These are phyloP conservation scores for Pachydiplax longipennis DNA, from an alignment of 2,888 invertebrate genomes.

Conservation along the genomic window DNA sequence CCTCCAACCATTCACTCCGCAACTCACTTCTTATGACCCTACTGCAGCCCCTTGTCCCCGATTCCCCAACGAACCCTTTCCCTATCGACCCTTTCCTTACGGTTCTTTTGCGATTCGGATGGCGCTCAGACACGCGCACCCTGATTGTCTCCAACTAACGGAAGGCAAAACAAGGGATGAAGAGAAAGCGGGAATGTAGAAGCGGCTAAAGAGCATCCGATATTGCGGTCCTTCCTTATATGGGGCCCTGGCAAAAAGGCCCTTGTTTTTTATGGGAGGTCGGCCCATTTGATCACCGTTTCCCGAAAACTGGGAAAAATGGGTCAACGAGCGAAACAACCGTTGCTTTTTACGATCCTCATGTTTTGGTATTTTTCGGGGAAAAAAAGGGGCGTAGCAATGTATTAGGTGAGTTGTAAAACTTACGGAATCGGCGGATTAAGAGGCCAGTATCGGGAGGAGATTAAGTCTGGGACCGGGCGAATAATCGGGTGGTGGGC, in stretches of 20 bases:
- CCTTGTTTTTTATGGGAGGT: background rate
- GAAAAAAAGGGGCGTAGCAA: background rate
- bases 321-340: slow-evolving; percentile 29
- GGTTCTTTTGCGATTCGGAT: background rate
- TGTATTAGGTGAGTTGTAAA: background rate
- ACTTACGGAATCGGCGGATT: background rate
- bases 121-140: background rate
- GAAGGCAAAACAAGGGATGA: background rate
- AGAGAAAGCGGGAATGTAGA: background rate
- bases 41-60: background rate
- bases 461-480: too few relatives aligned
- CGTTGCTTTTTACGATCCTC: slow-evolving; percentile 8
- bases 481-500: too few relatives aligned
- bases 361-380: background rate
- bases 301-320: background rate
- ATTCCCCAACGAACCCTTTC: background rate
- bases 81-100: background rate
- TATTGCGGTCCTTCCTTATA: background rate
- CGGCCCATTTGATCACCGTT: background rate
- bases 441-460: too few relatives aligned
- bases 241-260: background rate
- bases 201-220: background rate
- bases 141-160: background rate
- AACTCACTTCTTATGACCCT: background rate
- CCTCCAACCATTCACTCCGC: background rate